A percentile compares a stretch with the other conserved stretches of the same genome.
Conservation (phyloP, 2,888 invertebrate genomes). For the Idaea biselata region DNA sequence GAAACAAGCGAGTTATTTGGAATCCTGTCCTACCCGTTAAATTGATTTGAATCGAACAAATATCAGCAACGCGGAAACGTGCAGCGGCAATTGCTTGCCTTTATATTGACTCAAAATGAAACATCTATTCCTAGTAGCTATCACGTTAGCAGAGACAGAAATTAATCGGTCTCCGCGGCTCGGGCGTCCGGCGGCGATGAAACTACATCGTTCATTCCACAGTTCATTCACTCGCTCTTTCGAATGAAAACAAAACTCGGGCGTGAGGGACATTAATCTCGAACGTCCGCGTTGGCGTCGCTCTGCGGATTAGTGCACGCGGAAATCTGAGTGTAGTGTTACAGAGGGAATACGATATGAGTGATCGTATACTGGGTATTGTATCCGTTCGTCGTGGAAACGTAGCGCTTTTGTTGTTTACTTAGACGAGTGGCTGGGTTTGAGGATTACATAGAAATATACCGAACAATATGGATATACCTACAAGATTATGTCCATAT, state of each 20-base stretch:
- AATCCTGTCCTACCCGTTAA: not conserved
- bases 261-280: conserved; percentile 35
- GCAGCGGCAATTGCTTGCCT: not conserved
- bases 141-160: conserved; percentile 26
- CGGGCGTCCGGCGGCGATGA: conserved; percentile 26
- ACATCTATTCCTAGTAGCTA: conserved; percentile 24
- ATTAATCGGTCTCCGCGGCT: conserved; percentile 27
- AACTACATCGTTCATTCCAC: conserved; percentile 31
- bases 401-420: conserved; percentile 4
- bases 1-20: not conserved
- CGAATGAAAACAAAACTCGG: conserved; percentile 34
- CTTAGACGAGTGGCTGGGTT: not conserved
- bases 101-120: conserved; percentile 4
- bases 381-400: conserved; percentile 7
- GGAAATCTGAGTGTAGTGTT: conserved; percentile 10
- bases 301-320: conserved; percentile 17
- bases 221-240: conserved; percentile 17
- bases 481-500: not conserved
- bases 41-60: not conserved
- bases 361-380: conserved; percentile 12
- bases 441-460: not conserved
- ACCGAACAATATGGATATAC: not conserved
- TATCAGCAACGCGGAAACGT: not conserved
- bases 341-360: conserved; percentile 21
- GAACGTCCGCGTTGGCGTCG: conserved; percentile 7